Percentiles rank a stretch among this genome's conserved stretches.
phyloP scores from a whole-genome alignment of 2,113 vertebrate genomes.

The Sitta europaea region DNA sequence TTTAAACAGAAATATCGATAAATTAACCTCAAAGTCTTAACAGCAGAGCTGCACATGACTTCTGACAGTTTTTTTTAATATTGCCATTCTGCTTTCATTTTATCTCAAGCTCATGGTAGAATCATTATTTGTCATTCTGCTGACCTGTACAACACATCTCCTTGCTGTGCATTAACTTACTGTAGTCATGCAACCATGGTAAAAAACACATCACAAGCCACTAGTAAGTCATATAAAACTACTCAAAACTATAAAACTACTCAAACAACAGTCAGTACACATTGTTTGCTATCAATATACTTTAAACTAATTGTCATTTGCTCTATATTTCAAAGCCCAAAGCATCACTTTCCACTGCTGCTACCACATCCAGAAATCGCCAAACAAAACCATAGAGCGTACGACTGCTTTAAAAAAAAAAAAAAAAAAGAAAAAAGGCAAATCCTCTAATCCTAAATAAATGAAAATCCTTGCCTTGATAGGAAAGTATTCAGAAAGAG shows the following conservation, averaged over 20 bases:
- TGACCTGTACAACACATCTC: neutral
- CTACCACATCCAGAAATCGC: neutral
- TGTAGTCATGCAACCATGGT: neutral
- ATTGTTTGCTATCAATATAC: neutral
- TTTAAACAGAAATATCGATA: neutral
- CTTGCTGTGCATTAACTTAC: neutral
- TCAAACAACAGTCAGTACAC: neutral
- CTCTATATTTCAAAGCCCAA: neutral
- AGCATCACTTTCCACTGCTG: conserved; percentile 33
- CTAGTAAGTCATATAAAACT: neutral
- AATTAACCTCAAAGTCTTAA: neutral
- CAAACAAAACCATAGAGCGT: neutral
- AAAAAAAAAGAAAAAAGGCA: neutral
- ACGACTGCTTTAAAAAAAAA: neutral
- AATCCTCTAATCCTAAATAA: conserved; percentile 65
- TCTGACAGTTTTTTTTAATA: neutral
- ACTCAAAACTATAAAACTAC: neutral
- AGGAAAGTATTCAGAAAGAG: conserved; percentile 88
- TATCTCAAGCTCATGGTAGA: neutral
- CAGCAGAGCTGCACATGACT: neutral
- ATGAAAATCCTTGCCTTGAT: conserved; percentile 88
- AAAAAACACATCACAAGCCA: neutral
- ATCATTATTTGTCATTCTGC: neutral
- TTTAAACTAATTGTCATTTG: neutral
- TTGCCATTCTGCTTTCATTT: neutral